Base-by-base conservation (phyloP, 2,797 vertebrate genomes). In the Molossus molossus region DNA sequence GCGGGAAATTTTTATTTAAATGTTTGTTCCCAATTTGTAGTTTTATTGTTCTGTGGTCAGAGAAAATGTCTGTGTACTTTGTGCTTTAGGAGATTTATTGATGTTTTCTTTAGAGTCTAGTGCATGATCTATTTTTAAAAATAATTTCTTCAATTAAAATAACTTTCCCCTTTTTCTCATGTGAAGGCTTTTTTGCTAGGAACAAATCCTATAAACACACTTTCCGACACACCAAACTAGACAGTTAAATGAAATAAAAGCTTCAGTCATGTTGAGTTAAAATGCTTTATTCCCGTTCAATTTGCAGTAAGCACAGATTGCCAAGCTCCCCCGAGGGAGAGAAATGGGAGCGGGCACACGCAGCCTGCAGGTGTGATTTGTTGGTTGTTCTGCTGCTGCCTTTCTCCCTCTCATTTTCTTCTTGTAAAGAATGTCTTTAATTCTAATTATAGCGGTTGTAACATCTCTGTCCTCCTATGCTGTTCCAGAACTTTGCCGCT, bases 1-100 rank as follows among this genome's bases (percentile, higher is more conserved):
- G 88, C 87, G 67, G 86, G 82, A 95, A 90, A 92, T 81, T 92
- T 95, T 81, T 94, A 73, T 86, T 96, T 87, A 95, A 96, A 95
- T 94, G 95, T 94, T 96, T 90, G 84, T 93, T 94, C 37, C 89
- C 94, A 92, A 93, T 96, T 97, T 94, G 83, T 94, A 94, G 73
- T 92, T 95, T 96, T 96, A 95, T 95, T 93, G 73, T 95, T 95
- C 79, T 96, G 95, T 93, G 90, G 96, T 91, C 94, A 95, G 95
- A 97, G 90, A 92, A 37, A 87, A 80, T 91, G 95, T 94, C 87
- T 92, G 67, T 89, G 77, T 23, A 53, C 57, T 87, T 96, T 91
- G 85, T 89, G 65, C 83, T 94, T 76, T 81, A 87, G 83, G 76
- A 96, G 92, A 92, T 94, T 92, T 95, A 94, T 92, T 97, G 96